Base-by-base conservation (phyloP, 2,797 vertebrate species). In the Semaprochilodus insignis region DNA sequence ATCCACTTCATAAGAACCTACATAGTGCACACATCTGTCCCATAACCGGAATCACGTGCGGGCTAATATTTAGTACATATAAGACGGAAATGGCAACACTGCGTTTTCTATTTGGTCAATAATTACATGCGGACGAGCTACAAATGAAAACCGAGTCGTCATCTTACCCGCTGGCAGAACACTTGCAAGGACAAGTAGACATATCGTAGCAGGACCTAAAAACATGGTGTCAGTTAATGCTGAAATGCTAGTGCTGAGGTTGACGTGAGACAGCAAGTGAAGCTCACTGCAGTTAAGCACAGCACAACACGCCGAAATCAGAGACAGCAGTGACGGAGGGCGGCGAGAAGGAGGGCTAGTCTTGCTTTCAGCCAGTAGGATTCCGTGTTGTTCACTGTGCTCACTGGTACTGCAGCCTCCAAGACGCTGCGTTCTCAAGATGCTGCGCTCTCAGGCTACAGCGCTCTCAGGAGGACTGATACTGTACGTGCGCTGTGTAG, bases 221-320 rank as follows among this genome's bases (percentile, higher is more conserved):
- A 23, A 44, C 81, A 82, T 82, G 15, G 23, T 77, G 74, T 57
- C 51, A 73, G 71, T 72, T 19, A 25, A 51, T 8, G 1, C 44
- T 65, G 2, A 2, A 66, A 3, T 0, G 14, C 7, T 0, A 3
- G 5, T 1, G 1, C 4, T 8, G 17, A 7, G 65, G 15, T 36
- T 16, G 6, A 2, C 19, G 2, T 19, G 65, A 36, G 6, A 10
- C 19, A 7, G 16, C 0, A 10, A 19, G 8, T 67, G 65, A 67
- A 44, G 10, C 8, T 10, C 54, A 36, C 14, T 65, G 70, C 78
- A 6, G 48, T 13, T 27, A 7, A 3, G 15, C 0, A 1, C 25
- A 34, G 51, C 51, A 0, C 11, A 4, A 57, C 52, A 74, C 70
- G 25, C 71, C 71, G 51, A 21, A 55, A 27, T n/a, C 8, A 55